Evolutionary conservation across 2,888 invertebrate species (phyloP).

Genomic region (Zygogramma bicolorata): DNA sequence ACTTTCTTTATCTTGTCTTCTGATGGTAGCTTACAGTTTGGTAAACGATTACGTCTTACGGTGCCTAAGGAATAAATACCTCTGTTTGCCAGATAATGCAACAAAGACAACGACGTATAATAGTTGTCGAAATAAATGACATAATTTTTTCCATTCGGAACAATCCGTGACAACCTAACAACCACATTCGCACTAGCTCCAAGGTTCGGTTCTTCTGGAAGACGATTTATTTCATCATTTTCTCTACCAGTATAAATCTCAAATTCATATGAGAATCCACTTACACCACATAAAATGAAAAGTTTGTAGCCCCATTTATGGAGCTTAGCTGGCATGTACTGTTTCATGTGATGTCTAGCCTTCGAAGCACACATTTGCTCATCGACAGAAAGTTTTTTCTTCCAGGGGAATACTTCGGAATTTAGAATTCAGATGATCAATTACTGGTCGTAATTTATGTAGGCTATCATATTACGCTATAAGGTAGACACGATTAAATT

Average conservation of each 20-base stretch:
- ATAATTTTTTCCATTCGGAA: conserved; percentile 32
- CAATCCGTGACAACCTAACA: conserved; percentile 51
- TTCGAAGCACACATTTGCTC: conserved; percentile 45
- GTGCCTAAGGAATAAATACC: conserved; percentile 20
- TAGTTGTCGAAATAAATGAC: conserved; percentile 22
- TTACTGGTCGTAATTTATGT: not conserved
- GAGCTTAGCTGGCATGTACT: conserved; percentile 60
- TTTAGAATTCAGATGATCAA: not conserved
- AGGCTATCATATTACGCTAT: not conserved
- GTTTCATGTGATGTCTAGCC: conserved; percentile 46
- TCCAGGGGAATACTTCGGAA: not conserved
- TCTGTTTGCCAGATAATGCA: conserved; percentile 5
- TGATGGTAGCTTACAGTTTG: conserved; percentile 9
- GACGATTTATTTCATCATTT: conserved; percentile 41
- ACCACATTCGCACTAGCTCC: conserved; percentile 57
- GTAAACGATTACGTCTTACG: conserved; percentile 13
- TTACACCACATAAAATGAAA: conserved; percentile 51
- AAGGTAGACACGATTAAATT: too few species aligned
- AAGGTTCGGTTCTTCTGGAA: conserved; percentile 52
- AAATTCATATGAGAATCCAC: conserved; percentile 56
- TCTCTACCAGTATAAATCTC: conserved; percentile 56
- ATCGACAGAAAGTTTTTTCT: not conserved
- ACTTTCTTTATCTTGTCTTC: conserved; percentile 1
- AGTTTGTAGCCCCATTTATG: conserved; percentile 60
- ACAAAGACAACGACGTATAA: not conserved